Evolutionary conservation across 2,113 vertebrate species (phyloP).

Genomic region (Eurypyga helias): DNA sequence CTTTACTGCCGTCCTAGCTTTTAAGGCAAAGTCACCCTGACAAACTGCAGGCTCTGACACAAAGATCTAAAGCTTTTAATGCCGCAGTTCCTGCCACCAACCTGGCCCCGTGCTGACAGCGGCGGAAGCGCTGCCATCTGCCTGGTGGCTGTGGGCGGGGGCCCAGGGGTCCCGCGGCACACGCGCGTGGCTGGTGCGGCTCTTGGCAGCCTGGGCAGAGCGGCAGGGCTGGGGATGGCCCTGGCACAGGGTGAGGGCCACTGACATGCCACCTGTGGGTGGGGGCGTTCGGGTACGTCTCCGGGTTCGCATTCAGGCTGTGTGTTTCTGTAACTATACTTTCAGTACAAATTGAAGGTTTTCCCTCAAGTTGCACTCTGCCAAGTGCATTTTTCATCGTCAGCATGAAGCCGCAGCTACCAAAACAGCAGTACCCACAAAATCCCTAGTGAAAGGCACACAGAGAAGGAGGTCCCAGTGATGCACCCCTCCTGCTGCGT

Average conservation of each 20-base stretch:
- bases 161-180: accelerated
- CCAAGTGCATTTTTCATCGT: accelerated
- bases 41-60: neutral
- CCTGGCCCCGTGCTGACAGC: neutral
- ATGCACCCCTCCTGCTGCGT: accelerated
- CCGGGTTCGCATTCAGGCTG: neutral
- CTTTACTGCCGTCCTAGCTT: neutral
- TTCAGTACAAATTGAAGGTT: neutral
- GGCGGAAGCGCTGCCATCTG: neutral
- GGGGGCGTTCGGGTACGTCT: neutral
- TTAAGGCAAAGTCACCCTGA: slow-evolving; percentile 9
- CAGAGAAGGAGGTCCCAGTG: neutral
- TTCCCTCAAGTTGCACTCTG: neutral
- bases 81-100: accelerated
- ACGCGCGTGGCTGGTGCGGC: accelerated
- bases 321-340: neutral
- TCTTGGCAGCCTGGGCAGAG: accelerated
- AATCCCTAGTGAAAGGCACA: neutral
- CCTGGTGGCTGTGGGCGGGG: neutral
- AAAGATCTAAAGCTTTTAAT: neutral
- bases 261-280: accelerated
- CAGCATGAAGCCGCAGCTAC: neutral
- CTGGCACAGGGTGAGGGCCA: neutral
- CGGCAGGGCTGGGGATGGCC: neutral
- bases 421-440: neutral